phyloP scores from a whole-genome alignment of 2,797 vertebrate genomes.

The Gorsachius magnificus region DNA sequence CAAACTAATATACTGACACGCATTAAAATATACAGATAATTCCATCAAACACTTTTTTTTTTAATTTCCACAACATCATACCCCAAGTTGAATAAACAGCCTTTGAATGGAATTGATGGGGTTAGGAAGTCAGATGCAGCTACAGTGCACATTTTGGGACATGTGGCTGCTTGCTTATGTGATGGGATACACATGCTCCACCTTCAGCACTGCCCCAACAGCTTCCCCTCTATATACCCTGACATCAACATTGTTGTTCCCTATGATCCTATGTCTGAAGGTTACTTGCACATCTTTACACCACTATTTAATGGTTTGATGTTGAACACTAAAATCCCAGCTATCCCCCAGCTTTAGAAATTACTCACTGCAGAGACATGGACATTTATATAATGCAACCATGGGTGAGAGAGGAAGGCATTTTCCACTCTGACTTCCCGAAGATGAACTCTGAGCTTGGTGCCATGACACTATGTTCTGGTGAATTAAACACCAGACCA shows the following conservation, averaged over 20 bases:
- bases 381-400: background rate
- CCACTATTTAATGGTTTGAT: background rate
- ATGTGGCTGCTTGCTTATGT: background rate
- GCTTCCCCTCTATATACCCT: background rate
- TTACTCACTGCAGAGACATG: background rate
- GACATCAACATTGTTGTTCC: background rate
- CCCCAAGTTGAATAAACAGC: background rate
- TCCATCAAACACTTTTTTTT: background rate
- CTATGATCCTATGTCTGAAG: background rate
- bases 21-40: slow-evolving; percentile 7
- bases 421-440: background rate
- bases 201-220: background rate
- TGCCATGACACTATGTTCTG: background rate
- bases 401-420: background rate
- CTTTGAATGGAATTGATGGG: background rate
- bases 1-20: background rate
- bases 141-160: background rate
- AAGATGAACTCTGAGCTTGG: background rate
- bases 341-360: background rate
- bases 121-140: background rate
- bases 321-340: background rate
- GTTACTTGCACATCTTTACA: background rate
- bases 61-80: background rate
- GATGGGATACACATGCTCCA: background rate
- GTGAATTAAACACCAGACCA: background rate